These are phyloP conservation scores for Charanyca ferruginea DNA, from an alignment of 2,888 invertebrate genomes.

Conservation along the genomic window DNA sequence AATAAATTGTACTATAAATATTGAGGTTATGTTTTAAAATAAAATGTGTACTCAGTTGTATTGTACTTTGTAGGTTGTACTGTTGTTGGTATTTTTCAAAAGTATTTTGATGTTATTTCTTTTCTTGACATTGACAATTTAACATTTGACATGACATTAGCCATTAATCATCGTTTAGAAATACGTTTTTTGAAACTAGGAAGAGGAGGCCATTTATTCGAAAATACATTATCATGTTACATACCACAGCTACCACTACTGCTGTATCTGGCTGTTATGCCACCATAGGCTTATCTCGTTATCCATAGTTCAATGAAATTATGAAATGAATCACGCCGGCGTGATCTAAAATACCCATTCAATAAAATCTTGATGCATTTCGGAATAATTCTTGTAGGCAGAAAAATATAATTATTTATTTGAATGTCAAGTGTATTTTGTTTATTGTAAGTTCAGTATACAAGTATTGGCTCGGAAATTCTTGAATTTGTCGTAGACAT, in stretches of 20 bases:
- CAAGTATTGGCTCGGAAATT: not conserved
- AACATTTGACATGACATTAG: not conserved
- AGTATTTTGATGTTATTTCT: not conserved
- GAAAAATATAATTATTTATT: not conserved
- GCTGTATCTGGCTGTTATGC: not conserved
- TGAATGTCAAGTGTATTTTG: not conserved
- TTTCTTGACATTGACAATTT: constrained; percentile 11
- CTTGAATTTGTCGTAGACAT: not conserved
- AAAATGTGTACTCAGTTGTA: no score
- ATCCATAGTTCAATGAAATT: not conserved
- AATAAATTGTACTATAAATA: not conserved
- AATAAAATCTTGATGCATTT: not conserved
- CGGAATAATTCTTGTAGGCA: not conserved
- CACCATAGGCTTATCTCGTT: not conserved
- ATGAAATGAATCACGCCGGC: not conserved
- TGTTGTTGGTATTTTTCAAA: no score
- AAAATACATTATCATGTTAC: no score
- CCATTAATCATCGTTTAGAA: constrained; percentile 9
- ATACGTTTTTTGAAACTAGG: not conserved
- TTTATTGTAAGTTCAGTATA: not conserved
- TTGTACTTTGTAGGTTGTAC: no score
- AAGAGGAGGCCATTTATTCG: not conserved
- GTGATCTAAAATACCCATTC: not conserved
- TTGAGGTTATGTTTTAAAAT: constrained; percentile 42
- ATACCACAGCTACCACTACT: no score